phyloP scores from a whole-genome alignment of 1,140 invertebrate species.

The Scylla paramamosain region DNA sequence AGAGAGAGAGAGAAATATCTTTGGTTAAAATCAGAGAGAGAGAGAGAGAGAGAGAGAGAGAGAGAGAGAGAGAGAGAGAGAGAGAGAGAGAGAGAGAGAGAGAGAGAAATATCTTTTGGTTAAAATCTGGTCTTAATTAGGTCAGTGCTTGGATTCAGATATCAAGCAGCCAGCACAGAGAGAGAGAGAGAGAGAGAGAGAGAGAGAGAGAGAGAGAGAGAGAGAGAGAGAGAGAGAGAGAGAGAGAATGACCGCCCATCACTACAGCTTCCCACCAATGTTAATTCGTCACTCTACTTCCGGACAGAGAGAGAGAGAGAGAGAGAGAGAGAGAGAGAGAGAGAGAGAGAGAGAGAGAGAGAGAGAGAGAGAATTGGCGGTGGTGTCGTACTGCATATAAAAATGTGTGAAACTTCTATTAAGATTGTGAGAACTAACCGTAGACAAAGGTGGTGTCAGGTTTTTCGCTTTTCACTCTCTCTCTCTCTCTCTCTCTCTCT shows the following conservation, averaged over 20 bases:
- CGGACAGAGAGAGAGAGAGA: conserved; percentile 28
- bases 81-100: conserved; percentile 30
- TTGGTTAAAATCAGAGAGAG: background rate
- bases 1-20: conserved; percentile 28
- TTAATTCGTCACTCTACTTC: background rate
- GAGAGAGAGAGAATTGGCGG: background rate
- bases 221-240: background rate
- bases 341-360: conserved; percentile 17
- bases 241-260: background rate
- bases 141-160: no score
- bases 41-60: conserved; percentile 49
- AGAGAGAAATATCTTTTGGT: background rate
- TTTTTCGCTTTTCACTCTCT: no score
- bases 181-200: background rate
- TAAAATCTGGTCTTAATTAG: no score
- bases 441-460: background rate
- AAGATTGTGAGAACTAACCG: background rate
- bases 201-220: background rate
- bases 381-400: background rate
- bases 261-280: no score
- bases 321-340: conserved; percentile 47
- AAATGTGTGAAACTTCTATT: background rate
- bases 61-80: conserved; percentile 49
- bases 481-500: no score
- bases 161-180: background rate